Conservation (phyloP, 2,113 vertebrate species). For the Forbesichthys papilliferus region DNA sequence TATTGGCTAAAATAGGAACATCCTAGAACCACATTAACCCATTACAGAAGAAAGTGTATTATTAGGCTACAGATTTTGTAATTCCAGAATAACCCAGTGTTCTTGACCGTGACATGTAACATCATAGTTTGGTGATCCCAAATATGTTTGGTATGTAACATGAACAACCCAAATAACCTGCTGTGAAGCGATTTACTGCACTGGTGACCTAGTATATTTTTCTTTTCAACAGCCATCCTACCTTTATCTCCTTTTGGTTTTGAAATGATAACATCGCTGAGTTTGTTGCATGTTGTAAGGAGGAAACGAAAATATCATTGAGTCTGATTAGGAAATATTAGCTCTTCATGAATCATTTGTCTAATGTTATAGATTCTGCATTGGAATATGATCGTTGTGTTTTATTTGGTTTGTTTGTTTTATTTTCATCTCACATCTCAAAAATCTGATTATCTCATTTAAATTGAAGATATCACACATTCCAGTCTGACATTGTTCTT, state of each 20-base stretch:
- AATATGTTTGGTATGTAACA: conserved; percentile 25
- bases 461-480: background rate
- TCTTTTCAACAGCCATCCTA: conserved; percentile 40
- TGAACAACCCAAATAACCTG: conserved; percentile 28
- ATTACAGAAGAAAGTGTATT: background rate
- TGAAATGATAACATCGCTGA: conserved; percentile 35
- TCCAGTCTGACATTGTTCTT: conserved; percentile 31
- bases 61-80: conserved; percentile 10
- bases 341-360: too few species aligned
- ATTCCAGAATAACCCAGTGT: conserved; percentile 13
- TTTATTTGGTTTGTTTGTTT: background rate
- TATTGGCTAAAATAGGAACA: too few species aligned
- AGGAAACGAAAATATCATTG: background rate
- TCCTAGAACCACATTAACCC: too few species aligned
- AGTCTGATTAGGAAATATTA: background rate
- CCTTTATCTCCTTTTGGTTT: conserved; percentile 46
- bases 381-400: background rate
- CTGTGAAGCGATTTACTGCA: conserved; percentile 31
- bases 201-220: conserved; percentile 28
- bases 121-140: conserved; percentile 25
- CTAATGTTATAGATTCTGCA: background rate
- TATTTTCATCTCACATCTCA: too few species aligned
- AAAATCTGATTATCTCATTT: background rate
- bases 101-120: conserved; percentile 23
- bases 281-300: conserved; percentile 14